Percentiles rank a stretch among this genome's conserved stretches.
Conservation (phyloP, 92 coral and sea anemone genomes). For the Hydrozoanthus gracilis region DNA sequence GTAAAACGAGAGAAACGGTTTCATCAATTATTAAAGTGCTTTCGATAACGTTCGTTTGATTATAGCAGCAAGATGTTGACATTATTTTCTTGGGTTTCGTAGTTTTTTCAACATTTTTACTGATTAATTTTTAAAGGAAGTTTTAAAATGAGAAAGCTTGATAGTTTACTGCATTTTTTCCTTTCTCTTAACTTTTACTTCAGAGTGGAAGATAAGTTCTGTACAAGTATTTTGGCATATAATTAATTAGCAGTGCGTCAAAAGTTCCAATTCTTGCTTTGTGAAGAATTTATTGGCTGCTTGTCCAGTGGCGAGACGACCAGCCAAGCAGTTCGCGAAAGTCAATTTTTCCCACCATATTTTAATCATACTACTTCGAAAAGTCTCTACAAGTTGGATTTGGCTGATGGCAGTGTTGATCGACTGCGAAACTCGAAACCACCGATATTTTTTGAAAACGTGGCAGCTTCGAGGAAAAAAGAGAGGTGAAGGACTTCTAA, state of each 20-base stretch:
- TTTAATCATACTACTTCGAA: no score
- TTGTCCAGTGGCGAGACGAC: no score
- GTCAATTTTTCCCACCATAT: no score
- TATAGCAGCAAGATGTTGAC: slow-evolving; percentile 5
- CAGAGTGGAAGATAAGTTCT: background rate
- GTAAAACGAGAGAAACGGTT: background rate
- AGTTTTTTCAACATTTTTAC: background rate
- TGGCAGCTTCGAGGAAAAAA: background rate
- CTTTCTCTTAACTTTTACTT: background rate
- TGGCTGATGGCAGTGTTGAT: no score
- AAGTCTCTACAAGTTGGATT: no score
- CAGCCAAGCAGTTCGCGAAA: no score
- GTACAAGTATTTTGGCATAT: background rate
- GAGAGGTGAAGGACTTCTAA: no score
- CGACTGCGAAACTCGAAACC: background rate
- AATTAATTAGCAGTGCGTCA: no score
- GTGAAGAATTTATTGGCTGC: no score
- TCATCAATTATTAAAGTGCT: slow-evolving; percentile 40
- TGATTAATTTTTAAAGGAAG: slow-evolving; percentile 14
- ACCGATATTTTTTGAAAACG: background rate
- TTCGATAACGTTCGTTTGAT: slow-evolving; percentile 27
- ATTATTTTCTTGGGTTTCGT: background rate
- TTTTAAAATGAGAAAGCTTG: background rate
- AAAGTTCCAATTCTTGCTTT: no score
- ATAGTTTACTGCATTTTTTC: background rate